phyloP scores from a whole-genome alignment of 2,888 invertebrate genomes.

The Agrenia bidenticulata region DNA sequence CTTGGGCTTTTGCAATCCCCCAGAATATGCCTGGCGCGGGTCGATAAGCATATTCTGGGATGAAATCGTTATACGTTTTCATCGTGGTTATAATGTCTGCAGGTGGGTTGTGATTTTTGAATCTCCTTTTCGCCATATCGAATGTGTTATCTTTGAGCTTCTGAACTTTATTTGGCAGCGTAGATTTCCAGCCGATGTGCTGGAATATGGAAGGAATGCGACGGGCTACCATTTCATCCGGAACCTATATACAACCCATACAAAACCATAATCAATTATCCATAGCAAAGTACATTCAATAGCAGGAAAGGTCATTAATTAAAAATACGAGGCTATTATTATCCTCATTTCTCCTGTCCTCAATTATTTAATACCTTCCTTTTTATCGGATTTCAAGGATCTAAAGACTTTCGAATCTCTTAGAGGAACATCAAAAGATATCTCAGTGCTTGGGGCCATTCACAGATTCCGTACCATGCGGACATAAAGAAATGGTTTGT shows the following conservation, averaged over 20 bases:
- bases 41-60: conserved; percentile 55
- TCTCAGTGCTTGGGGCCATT: no score
- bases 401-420: no score
- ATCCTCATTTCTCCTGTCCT: background rate
- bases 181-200: conserved; percentile 55
- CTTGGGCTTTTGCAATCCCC: conserved; percentile 55
- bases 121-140: conserved; percentile 46
- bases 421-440: no score
- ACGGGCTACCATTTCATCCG: conserved; percentile 49
- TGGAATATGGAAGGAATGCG: conserved; percentile 55
- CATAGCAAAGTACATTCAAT: no score
- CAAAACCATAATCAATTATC: no score
- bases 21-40: conserved; percentile 56
- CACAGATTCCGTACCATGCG: no score
- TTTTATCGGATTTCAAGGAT: no score
- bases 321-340: background rate
- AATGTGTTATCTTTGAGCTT: conserved; percentile 55
- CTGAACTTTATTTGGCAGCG: conserved; percentile 55
- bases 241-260: conserved; percentile 34
- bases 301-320: background rate
- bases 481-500: no score
- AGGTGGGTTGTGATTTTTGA: conserved; percentile 55
- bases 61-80: conserved; percentile 53
- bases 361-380: no score
- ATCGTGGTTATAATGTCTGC: conserved; percentile 56